Percentiles rank a stretch among this genome's conserved stretches.
Conservation (phyloP, 2,888 invertebrate genomes). For the Drosophila lacicola region DNA sequence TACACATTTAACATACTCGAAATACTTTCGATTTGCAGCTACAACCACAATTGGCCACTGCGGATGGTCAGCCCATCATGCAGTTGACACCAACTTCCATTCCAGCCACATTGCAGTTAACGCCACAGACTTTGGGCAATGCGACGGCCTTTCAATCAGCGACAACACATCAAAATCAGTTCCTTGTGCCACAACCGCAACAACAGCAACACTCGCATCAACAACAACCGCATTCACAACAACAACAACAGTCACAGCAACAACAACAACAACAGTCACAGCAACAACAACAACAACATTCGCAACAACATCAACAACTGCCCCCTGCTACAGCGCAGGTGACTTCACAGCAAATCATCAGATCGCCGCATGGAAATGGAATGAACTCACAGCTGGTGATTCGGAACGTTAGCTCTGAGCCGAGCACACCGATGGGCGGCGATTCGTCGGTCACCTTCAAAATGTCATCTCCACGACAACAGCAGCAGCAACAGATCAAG, state of each 20-base stretch:
- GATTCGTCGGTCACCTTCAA: conserved; percentile 52
- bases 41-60: conserved; percentile 84
- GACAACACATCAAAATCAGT: conserved; percentile 49
- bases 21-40: conserved; percentile 58
- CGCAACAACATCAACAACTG: conserved; percentile 47
- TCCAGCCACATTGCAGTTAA: conserved; percentile 84
- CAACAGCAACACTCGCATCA: conserved; percentile 23
- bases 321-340: conserved; percentile 55
- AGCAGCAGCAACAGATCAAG: conserved; percentile 34
- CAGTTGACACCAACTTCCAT: conserved; percentile 84
- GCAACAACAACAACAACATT: conserved; percentile 42
- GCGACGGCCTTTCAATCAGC: conserved; percentile 62
- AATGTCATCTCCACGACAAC: conserved; percentile 50
- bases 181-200: conserved; percentile 47
- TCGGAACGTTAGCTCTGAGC: conserved; percentile 51
- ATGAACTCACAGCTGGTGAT: conserved; percentile 56
- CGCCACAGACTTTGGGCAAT: conserved; percentile 76
- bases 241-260: neutral
- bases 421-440: conserved; percentile 24
- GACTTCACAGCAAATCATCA: conserved; percentile 66
- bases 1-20: neutral
- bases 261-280: conserved; percentile 35
- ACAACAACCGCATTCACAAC: conserved; percentile 30
- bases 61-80: conserved; percentile 85
- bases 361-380: conserved; percentile 44